A percentile compares a stretch with the other conserved stretches of the same genome.
Conservation (phyloP, 1,140 invertebrate genomes). For the Prorops nasuta region DNA sequence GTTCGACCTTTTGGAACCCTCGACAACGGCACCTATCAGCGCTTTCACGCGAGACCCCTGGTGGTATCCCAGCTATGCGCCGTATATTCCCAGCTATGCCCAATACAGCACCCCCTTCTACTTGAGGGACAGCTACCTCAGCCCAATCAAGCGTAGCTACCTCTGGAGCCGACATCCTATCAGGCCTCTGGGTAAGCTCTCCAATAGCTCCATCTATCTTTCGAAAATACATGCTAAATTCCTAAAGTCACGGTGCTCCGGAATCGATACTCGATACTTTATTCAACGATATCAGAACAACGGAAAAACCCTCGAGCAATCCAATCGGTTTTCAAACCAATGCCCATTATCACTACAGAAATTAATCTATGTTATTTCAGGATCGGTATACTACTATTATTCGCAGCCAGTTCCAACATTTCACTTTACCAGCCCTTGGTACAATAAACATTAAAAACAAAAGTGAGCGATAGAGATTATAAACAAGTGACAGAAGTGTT, state of each 20-base stretch:
- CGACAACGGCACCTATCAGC: constrained; percentile 71
- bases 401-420: constrained; percentile 55
- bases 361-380: no score
- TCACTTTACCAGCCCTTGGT: constrained; percentile 56
- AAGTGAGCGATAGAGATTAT: constrained; percentile 38
- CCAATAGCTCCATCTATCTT: no score
- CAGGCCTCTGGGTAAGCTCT: constrained; percentile 80
- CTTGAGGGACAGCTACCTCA: constrained; percentile 81
- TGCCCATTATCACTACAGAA: no score
- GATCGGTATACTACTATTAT: constrained; percentile 52
- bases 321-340: no score
- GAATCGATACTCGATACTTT: no score
- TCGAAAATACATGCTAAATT: no score
- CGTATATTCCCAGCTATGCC: constrained; percentile 63
- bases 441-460: constrained; percentile 49
- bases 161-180: constrained; percentile 85
- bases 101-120: constrained; percentile 73
- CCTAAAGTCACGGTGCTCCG: no score
- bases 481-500: constrained; percentile 28
- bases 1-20: constrained; percentile 74
- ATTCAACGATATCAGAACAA: no score
- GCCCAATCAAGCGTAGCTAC: constrained; percentile 83
- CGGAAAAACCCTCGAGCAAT: no score
- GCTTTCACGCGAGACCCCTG: constrained; percentile 80
- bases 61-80: constrained; percentile 79